phyloP scores from a whole-genome alignment of 2,113 vertebrate genomes.

The Scomber scombrus region DNA sequence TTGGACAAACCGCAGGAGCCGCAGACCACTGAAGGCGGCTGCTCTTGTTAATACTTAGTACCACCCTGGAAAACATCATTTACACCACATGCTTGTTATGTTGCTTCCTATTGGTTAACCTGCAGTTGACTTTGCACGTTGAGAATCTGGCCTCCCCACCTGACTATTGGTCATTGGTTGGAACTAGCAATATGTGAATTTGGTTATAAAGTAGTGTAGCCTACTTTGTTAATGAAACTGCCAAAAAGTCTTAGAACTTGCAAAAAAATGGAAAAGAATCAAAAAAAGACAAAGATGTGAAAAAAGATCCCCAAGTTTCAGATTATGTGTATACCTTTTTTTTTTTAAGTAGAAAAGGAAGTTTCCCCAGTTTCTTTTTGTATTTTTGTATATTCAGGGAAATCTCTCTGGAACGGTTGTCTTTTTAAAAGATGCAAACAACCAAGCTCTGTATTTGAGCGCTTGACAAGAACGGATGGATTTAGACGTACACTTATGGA shows the following conservation, averaged over 20 bases:
- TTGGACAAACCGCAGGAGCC: constrained; percentile 93
- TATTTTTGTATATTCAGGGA: constrained; percentile 91
- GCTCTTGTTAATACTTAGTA: constrained; percentile 90
- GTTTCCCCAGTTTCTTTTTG: constrained; percentile 83
- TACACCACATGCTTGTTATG: constrained; percentile 89
- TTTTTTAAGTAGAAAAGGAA: constrained; percentile 81
- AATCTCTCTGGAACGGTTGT: constrained; percentile 68
- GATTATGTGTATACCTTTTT: constrained; percentile 79
- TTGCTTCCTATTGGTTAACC: constrained; percentile 92
- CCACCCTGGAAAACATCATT: constrained; percentile 68
- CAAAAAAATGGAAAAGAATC: constrained; percentile 51
- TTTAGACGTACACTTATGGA: constrained; percentile 44
- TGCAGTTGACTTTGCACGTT: constrained; percentile 86
- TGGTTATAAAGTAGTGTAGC: constrained; percentile 88
- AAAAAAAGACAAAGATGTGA: constrained; percentile 56
- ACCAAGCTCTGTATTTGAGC: constrained; percentile 51
- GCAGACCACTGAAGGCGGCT: constrained; percentile 89
- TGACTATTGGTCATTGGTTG: constrained; percentile 72
- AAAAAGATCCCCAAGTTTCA: constrained; percentile 58
- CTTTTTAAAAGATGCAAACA: constrained; percentile 55
- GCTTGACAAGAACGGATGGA: constrained; percentile 34
- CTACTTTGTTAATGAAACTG: constrained; percentile 90
- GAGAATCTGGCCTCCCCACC: constrained; percentile 81
- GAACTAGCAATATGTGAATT: constrained; percentile 85
- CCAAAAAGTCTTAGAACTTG: constrained; percentile 87